These are phyloP conservation scores for Drosophila fulvimacula DNA, from an alignment of 2,888 invertebrate genomes.

Conservation along the genomic window DNA sequence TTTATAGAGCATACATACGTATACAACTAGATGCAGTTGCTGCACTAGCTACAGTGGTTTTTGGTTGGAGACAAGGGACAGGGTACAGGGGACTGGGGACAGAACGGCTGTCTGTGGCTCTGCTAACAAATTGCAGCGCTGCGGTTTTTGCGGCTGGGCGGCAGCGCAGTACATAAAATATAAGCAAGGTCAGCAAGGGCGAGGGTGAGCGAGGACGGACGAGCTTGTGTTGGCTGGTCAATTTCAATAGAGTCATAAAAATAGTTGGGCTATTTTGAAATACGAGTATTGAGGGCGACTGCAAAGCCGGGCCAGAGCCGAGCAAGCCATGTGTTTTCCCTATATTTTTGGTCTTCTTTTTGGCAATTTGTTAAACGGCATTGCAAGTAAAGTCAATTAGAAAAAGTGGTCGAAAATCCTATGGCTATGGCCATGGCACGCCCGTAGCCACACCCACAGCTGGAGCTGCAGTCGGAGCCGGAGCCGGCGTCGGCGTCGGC, in stretches of 20 bases:
- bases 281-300: slow-evolving; percentile 32
- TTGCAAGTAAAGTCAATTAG: slow-evolving; percentile 54
- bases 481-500: background rate
- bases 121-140: slow-evolving; percentile 61
- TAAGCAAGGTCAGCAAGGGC: slow-evolving; percentile 50
- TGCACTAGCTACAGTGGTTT: background rate
- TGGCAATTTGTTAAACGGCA: slow-evolving; percentile 52
- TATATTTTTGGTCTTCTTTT: slow-evolving; percentile 1
- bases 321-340: slow-evolving; percentile 3
- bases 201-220: background rate
- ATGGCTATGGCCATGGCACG: slow-evolving; percentile 25
- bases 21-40: slow-evolving; percentile 26
- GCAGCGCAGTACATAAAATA: slow-evolving; percentile 54
- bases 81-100: slow-evolving; percentile 1
- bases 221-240: slow-evolving; percentile 29
- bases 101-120: slow-evolving; percentile 41
- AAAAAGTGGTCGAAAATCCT: slow-evolving; percentile 53
- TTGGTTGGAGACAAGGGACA: background rate
- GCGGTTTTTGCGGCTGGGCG: slow-evolving; percentile 50
- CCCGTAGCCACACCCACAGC: background rate
- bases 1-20: slow-evolving; percentile 47
- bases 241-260: slow-evolving; percentile 62
- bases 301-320: slow-evolving; percentile 1
- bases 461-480: background rate
- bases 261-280: slow-evolving; percentile 55